Evolutionary conservation across 2,888 invertebrate genomes (phyloP), one percentile per base, ranked within the genome.

Genomic region (Dione vanillae): DNA sequence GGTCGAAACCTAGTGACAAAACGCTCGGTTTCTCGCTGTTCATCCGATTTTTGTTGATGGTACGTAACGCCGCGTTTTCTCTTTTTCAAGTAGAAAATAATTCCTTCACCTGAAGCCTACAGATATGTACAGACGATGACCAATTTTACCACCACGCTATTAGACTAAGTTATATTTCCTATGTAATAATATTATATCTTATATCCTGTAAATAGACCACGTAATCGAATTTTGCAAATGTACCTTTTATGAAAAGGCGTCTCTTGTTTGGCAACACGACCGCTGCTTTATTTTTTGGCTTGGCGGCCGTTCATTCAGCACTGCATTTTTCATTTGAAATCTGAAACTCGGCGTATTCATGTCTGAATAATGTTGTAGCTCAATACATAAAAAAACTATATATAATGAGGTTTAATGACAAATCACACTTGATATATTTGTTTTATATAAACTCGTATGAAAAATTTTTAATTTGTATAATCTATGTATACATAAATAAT

Each of bases 281-380:
- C 83, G 86, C 82, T 86, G 85, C 83, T 82, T 81, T 83, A 83
- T 85, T 85, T 85, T 82, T 83, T 83, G 84, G 78, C 79, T 76
- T 76, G 78, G 75, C 78, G 80, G 80, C 83, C 76, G 62, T 81
- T 85, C 89, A 86, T 91, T 91, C 88, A 90, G 81, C 82, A 78
- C 82, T 90, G 89, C 87, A 91, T 91, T 91, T 92, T 91, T 90
- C 85, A 91, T 91, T 89, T 82, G 81, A 79, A 84, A 83, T 80
- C 80, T 71, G 78, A 76, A 79, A 77, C 76, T 73, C 72, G 73
- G 74, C 76, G 83, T 82, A 84, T 85, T 84, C 83, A 82, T 79
- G 74, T 78, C 69, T 71, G 75, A 76, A 76, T 78, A 78, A 78
- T 78, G 75, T 78, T 76, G 74, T 75, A 72, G 75, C 62, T 78